phyloP scores from a whole-genome alignment of 2,113 vertebrate genomes.

The Xiphias gladius region DNA sequence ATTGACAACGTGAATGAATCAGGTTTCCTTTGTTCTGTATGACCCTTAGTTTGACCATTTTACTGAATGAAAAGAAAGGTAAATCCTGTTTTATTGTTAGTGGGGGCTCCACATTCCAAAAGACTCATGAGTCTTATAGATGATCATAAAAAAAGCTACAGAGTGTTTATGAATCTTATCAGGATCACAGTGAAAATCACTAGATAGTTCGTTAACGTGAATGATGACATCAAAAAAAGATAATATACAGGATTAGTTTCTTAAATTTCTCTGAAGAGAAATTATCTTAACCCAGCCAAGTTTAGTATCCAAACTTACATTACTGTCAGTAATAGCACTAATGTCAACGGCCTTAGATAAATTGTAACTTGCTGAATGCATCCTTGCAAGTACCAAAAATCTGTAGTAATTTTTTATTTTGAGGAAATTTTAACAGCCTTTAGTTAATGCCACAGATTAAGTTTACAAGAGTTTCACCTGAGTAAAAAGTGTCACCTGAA shows the following conservation, averaged over 20 bases:
- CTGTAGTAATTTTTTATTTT: too few species aligned
- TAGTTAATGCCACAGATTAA: background rate
- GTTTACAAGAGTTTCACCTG: background rate
- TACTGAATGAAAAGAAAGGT: background rate
- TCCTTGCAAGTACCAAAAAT: too few species aligned
- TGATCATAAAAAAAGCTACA: too few species aligned
- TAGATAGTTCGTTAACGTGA: background rate
- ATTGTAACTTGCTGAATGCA: background rate
- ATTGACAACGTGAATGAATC: background rate
- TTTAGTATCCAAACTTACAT: background rate
- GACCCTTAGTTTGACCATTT: background rate
- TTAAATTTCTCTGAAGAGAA: too few species aligned
- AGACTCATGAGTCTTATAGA: background rate
- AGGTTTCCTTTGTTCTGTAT: background rate
- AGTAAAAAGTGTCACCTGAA: background rate
- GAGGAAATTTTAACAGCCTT: too few species aligned
- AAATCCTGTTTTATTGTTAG: background rate
- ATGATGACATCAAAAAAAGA: background rate
- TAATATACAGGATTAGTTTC: background rate
- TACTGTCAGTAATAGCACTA: background rate
- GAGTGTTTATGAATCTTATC: background rate
- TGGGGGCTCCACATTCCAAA: background rate
- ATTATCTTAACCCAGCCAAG: background rate
- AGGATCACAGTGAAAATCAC: background rate
- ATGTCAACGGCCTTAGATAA: background rate